Conservation (phyloP, 2,888 invertebrate genomes). For the Zhengitettix transpicula region DNA sequence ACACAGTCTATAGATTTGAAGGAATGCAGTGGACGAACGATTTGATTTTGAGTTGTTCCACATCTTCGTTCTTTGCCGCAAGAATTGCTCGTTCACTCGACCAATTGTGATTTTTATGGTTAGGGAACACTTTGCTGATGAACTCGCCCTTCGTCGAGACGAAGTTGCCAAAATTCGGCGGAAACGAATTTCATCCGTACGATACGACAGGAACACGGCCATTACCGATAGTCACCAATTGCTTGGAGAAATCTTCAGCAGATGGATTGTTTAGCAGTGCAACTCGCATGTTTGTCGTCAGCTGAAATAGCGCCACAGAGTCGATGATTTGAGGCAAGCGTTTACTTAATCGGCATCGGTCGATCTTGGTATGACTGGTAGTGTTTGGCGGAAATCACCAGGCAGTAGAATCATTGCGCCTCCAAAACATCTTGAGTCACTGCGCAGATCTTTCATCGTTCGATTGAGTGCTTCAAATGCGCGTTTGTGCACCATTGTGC, state of each 20-base stretch:
- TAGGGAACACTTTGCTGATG: neutral
- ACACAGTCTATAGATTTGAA: slow-evolving; percentile 17
- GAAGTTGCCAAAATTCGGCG: slow-evolving; percentile 20
- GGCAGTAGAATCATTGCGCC: slow-evolving; percentile 6
- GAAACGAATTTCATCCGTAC: slow-evolving; percentile 21
- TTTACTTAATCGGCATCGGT: neutral
- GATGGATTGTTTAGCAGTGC: slow-evolving; percentile 6
- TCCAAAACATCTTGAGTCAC: no score
- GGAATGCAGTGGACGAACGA: slow-evolving; percentile 15
- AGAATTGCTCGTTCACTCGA: slow-evolving; percentile 20
- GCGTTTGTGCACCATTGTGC: slow-evolving; percentile 19
- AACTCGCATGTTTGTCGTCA: slow-evolving; percentile 5
- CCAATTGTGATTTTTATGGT: slow-evolving; percentile 3
- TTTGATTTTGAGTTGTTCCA: slow-evolving; percentile 18
- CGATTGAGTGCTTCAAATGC: slow-evolving; percentile 17
- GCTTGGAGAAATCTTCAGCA: slow-evolving; percentile 19
- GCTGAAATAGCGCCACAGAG: no score
- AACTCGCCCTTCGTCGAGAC: slow-evolving; percentile 13
- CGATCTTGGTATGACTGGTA: neutral
- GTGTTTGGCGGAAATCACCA: neutral
- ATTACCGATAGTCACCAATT: slow-evolving; percentile 22
- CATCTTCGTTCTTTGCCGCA: slow-evolving; percentile 21
- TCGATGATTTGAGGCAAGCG: neutral
- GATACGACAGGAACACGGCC: slow-evolving; percentile 18
- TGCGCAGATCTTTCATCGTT: slow-evolving; percentile 16